Evolutionary conservation across 92 coral and sea anemone genomes (phyloP).

Genomic region (Palythoa grandis): DNA sequence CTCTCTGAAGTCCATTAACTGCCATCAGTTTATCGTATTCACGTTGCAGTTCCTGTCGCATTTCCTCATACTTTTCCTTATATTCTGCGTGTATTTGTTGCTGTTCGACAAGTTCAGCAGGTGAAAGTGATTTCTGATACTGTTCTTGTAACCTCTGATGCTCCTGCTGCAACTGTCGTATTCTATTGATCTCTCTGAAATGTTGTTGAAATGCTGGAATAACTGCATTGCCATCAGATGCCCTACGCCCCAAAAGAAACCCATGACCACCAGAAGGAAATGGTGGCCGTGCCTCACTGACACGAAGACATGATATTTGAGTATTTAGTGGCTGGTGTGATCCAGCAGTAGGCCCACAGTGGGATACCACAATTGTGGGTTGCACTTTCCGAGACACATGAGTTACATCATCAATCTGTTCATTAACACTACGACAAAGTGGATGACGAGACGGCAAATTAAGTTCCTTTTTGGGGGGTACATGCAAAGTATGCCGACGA

Average conservation of each 20-base stretch:
- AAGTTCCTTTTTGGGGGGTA: constrained; percentile 75
- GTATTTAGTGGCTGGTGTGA: constrained; percentile 42
- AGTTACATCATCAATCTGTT: constrained; percentile 54
- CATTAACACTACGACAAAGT: constrained; percentile 58
- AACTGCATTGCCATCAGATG: constrained; percentile 95
- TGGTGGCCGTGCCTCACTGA: constrained; percentile 68
- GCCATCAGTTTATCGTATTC: constrained; percentile 91
- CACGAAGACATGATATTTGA: constrained; percentile 48
- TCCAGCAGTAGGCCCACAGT: constrained; percentile 59
- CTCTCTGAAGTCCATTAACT: constrained; percentile 62
- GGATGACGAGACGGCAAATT: constrained; percentile 77
- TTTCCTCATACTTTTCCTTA: constrained; percentile 93
- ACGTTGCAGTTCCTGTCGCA: constrained; percentile 93
- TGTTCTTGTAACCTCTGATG: constrained; percentile 94
- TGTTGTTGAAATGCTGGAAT: constrained; percentile 92
- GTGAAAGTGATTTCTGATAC: constrained; percentile 96
- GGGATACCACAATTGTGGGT: constrained; percentile 84
- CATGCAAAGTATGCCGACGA: constrained; percentile 91
- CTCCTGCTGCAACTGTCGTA: constrained; percentile 88
- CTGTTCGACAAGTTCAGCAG: constrained; percentile 84
- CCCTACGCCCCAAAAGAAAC: constrained; percentile 70
- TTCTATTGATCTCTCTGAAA: constrained; percentile 77
- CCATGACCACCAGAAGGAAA: constrained; percentile 57
- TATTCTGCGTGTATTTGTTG: constrained; percentile 92
- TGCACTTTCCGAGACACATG: constrained; percentile 25